Evolutionary conservation across 2,113 vertebrate genomes (phyloP), one percentile per base, ranked within the genome.

Genomic region (Sakesphorus luctuosus): DNA sequence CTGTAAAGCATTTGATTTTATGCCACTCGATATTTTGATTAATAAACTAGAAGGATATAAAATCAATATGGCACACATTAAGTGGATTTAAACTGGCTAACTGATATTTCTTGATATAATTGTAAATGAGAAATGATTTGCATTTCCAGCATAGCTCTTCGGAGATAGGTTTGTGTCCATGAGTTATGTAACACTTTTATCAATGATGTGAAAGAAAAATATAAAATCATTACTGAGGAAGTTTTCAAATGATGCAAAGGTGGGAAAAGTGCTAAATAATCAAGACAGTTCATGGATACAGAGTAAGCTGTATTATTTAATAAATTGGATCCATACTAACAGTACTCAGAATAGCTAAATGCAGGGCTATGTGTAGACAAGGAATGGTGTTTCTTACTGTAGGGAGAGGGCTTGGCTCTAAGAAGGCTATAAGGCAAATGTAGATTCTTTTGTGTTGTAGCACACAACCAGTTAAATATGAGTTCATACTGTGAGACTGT

Each of bases 1-100:
- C 71, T 93, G 74, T 77, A 88, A 94, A 79, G 43, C 12, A 8
- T 91, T 95, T 96, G 43, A 85, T 93, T 96, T 96, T 82, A 58
- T 74, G 77, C 43, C 26, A 44, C 59, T 46, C 26, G 35, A 44
- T 77, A 91, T 96, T 95, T 95, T 96, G 84, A 93, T 96, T 96
- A 93, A 97, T 96, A 97, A 97, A 96, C 78, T 94, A n/a, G 75
- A 88, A 85, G 58, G 89, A 79, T 96, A 84, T 75, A 88, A 94
- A 97, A 94, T 94, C 93, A 85, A 97, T 97, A 67, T 86, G 47
- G 76, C 68, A 88, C 88, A 79, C 87, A 93, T 95, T 96, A 96
- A 96, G 75, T 96, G 91, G 74, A 94, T 97, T 96, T 94, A 93
- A 96, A 85, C 74, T 85, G 67, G 58, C 62, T 87, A 91, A 81